Percentiles rank a stretch among this genome's conserved stretches.
Evolutionary conservation across 2,113 vertebrate genomes (phyloP).

Genomic region (Crotalus helleri): DNA sequence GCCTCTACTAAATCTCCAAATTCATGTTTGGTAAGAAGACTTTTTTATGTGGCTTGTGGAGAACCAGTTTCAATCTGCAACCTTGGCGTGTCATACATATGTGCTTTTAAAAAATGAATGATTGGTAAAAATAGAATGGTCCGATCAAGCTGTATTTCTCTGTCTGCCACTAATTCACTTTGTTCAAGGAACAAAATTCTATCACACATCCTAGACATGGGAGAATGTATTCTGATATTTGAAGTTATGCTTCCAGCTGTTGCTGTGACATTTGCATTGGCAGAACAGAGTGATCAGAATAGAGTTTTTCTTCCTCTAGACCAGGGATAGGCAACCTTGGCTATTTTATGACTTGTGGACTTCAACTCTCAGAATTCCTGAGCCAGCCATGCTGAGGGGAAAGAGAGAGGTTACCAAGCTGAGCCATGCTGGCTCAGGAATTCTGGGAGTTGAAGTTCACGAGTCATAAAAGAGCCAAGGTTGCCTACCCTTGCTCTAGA

Average conservation of each 20-base stretch:
- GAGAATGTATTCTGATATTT: background rate
- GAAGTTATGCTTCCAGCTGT: background rate
- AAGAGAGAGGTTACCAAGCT: too few relatives aligned
- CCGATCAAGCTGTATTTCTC: background rate
- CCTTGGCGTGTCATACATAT: background rate
- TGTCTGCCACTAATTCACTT: background rate
- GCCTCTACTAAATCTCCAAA: background rate
- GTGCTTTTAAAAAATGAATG: background rate
- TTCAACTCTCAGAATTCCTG: too few relatives aligned
- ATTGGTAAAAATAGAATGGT: background rate
- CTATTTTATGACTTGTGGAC: too few relatives aligned
- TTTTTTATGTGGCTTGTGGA: background rate
- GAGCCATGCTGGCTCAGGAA: too few relatives aligned
- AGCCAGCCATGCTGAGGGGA: too few relatives aligned
- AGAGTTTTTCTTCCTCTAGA: too few relatives aligned
- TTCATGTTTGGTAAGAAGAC: background rate
- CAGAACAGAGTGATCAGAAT: background rate
- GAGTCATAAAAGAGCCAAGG: too few relatives aligned
- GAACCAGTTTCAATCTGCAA: background rate
- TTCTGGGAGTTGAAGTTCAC: too few relatives aligned
- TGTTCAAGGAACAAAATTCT: background rate
- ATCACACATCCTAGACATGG: background rate
- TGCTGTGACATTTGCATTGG: background rate
- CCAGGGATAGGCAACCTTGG: too few relatives aligned
- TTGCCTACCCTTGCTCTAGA: too few relatives aligned